phyloP scores from a whole-genome alignment of 1,140 invertebrate genomes.

The Aphaenogaster rudis region DNA sequence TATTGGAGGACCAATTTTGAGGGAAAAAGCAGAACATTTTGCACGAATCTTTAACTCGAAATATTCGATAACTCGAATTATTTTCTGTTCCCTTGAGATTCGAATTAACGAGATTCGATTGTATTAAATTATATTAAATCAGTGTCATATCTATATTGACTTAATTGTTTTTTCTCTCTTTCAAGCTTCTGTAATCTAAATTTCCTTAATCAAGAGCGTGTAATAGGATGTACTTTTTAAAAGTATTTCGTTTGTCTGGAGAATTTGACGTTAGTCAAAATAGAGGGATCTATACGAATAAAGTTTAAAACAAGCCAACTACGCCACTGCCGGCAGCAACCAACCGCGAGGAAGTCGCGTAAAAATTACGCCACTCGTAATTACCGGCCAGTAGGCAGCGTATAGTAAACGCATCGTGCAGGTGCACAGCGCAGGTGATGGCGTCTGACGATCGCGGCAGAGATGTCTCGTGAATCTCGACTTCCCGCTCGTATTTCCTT shows the following conservation, averaged over 20 bases:
- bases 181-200: not conserved
- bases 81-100: too few species aligned
- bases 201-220: not conserved
- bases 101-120: too few species aligned
- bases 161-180: not conserved
- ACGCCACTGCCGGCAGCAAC: not conserved
- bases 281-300: not conserved
- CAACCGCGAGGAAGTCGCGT: not conserved
- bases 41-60: too few species aligned
- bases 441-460: not conserved
- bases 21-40: too few species aligned
- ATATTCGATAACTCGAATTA: too few species aligned
- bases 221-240: not conserved
- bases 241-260: not conserved
- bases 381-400: not conserved
- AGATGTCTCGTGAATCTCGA: slow-evolving; percentile 21
- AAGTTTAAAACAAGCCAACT: not conserved
- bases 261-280: slow-evolving; percentile 1
- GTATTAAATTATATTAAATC: not conserved
- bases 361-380: slow-evolving; percentile 26
- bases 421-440: not conserved
- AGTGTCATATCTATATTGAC: not conserved
- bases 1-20: too few species aligned
- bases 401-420: not conserved
- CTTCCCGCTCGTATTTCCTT: slow-evolving; percentile 30